A percentile compares a stretch with the other conserved stretches of the same genome.
Conservation (phyloP, 2,888 invertebrate species). For the Coremacera marginata region DNA sequence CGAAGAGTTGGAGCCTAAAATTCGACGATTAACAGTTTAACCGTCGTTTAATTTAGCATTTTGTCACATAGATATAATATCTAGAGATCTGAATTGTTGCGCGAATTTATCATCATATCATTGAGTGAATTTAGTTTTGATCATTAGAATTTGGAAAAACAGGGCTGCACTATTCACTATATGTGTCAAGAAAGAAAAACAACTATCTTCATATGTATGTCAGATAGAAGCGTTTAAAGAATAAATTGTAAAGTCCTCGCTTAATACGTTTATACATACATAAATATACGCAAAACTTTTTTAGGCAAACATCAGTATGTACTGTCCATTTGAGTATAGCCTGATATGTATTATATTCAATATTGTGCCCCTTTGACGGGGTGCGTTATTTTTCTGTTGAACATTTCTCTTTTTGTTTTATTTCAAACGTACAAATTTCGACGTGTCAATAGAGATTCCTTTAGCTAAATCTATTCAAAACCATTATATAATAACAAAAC, state of each 20-base stretch:
- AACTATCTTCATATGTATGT: background rate
- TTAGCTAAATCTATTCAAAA: background rate
- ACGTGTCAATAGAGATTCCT: too few species aligned
- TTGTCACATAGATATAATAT: background rate
- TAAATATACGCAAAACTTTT: too few species aligned
- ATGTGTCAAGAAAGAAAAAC: background rate
- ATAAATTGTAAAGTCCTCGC: too few species aligned
- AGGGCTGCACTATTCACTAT: slow-evolving; percentile 24
- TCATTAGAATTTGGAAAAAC: slow-evolving; percentile 6
- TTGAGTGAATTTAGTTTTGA: background rate
- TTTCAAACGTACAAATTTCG: too few species aligned
- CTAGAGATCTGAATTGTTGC: background rate
- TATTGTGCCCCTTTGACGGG: too few species aligned
- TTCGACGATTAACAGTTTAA: slow-evolving; percentile 26
- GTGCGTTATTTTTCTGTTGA: too few species aligned
- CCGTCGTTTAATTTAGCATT: slow-evolving; percentile 2
- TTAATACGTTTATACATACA: too few species aligned
- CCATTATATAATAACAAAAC: background rate
- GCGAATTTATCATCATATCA: slow-evolving; percentile 9
- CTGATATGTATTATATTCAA: too few species aligned
- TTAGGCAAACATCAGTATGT: too few species aligned
- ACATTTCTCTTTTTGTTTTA: too few species aligned
- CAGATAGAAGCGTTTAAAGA: too few species aligned
- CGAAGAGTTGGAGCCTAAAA: slow-evolving; percentile 51
- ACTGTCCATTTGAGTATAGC: too few species aligned